phyloP scores from a whole-genome alignment of 1,140 invertebrate genomes.

The Sinella curviseta region DNA sequence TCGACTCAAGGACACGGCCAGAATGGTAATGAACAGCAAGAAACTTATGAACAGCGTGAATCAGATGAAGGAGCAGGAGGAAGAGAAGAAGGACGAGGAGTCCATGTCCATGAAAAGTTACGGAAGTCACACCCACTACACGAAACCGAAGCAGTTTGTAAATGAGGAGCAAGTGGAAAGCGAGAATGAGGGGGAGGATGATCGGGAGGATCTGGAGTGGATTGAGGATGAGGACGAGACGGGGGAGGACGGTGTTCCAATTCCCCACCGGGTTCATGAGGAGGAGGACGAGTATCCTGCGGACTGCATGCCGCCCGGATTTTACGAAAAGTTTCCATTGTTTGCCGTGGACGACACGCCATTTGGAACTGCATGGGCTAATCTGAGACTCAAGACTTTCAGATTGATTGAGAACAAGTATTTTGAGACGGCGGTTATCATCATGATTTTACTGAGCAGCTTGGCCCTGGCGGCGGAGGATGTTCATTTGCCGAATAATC shows the following conservation, averaged over 20 bases:
- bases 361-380: slow-evolving; percentile 90
- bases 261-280: no score
- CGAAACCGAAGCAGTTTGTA: slow-evolving; percentile 75
- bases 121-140: slow-evolving; percentile 86
- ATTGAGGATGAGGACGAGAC: slow-evolving; percentile 54
- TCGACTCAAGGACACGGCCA: slow-evolving; percentile 59
- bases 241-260: no score
- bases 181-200: slow-evolving; percentile 79
- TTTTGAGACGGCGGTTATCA: slow-evolving; percentile 97
- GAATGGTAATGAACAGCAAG: slow-evolving; percentile 48
- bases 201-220: slow-evolving; percentile 60
- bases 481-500: slow-evolving; percentile 82
- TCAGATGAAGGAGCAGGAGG: slow-evolving; percentile 32
- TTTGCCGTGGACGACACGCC: slow-evolving; percentile 77
- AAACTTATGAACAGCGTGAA: slow-evolving; percentile 42
- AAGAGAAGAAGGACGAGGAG: slow-evolving; percentile 24
- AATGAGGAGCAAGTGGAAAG: no score
- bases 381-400: slow-evolving; percentile 86
- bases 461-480: slow-evolving; percentile 95
- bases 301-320: slow-evolving; percentile 86
- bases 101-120: slow-evolving; percentile 73
- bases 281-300: slow-evolving; percentile 76
- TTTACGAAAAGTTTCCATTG: slow-evolving; percentile 81
- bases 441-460: slow-evolving; percentile 95
- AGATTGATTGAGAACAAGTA: slow-evolving; percentile 96